Evolutionary conservation across 2,888 invertebrate species (phyloP), one percentile per base, ranked within the genome.

Genomic region (Rutpela maculata): DNA sequence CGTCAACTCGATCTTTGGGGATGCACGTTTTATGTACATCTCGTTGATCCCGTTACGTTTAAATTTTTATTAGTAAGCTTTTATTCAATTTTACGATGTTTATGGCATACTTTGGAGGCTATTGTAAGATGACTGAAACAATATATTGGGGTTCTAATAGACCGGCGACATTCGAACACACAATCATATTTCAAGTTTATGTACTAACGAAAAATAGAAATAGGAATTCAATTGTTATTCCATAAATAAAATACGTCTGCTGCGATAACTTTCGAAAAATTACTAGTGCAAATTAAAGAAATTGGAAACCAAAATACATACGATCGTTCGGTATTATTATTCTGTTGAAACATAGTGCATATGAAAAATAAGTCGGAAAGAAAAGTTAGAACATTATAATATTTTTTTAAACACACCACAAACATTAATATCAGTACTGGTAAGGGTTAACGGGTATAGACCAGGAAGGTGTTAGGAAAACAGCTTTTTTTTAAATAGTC

Each of bases 11-110:
- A 50, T 50, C 50, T 50, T 50, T 66, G 6, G 17, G 35, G 11
- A 35, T 70, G 19, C 31, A 18, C 43, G 43, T 50, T 55, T 68
- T 55, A 55, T 18, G 12, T 10, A 55, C 38, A 68, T 19, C 11
- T 18, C 19, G 35, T 67, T 67, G 15, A 19, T 68, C n/a, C n/a
- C 50, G n/a, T n/a, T n/a, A 50, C 50, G 50, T n/a, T 50, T 50
- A 50, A 50, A 50, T 50, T 50, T 50, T n/a, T 50, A 50, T 50
- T 50, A 50, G n/a, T n/a, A 50, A 17, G 50, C 50, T 50, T 50
- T 50, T 50, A 50, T 50, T 50, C 50, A 50, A 50, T 50, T 50
- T 50, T n/a, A n/a, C 50, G 15, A n/a, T n/a, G 31, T 57, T 55
- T 18, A 17, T 38, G 43, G 15, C 26, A 38, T 57, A n/a, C 50